A percentile compares a stretch with the other conserved stretches of the same genome.
Conservation (phyloP, 2,888 invertebrate species). For the Leucophenga maculata region DNA sequence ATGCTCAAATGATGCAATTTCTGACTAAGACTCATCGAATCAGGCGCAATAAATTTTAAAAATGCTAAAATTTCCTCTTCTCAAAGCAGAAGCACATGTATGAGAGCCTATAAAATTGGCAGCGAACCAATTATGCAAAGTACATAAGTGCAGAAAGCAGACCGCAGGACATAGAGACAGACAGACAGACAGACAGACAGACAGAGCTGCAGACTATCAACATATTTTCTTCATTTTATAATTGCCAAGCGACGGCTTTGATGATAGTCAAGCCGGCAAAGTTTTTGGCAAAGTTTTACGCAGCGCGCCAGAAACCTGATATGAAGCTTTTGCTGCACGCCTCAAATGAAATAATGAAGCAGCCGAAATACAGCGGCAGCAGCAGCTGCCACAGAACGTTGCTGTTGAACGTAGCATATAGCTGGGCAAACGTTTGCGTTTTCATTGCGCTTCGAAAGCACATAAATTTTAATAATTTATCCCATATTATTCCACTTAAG, state of each 20-base stretch:
- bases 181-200: too few relatives aligned
- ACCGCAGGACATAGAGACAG: neutral
- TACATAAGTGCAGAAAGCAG: neutral
- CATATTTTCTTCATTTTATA: conserved; percentile 7
- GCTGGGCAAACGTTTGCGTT: conserved; percentile 31
- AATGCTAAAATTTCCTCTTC: too few relatives aligned
- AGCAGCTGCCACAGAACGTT: neutral
- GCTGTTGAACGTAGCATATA: neutral
- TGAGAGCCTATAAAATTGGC: neutral
- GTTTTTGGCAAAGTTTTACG: conserved; percentile 18
- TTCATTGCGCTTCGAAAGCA: conserved; percentile 53
- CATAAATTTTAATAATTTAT: conserved; percentile 71
- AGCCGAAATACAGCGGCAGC: conserved; percentile 4
- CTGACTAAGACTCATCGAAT: too few relatives aligned
- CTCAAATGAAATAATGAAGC: conserved; percentile 51
- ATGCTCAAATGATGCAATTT: too few relatives aligned
- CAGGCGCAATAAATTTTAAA: too few relatives aligned
- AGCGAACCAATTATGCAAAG: conserved; percentile 18
- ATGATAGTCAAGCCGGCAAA: conserved; percentile 3
- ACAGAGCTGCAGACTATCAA: neutral
- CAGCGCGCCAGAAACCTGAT: conserved; percentile 53
- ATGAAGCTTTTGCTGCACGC: conserved; percentile 22
- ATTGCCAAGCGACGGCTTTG: neutral
- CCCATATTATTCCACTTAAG: conserved; percentile 71
- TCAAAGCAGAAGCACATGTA: too few relatives aligned